A percentile compares a stretch with the other conserved stretches of the same genome.
phyloP scores from a whole-genome alignment of 2,797 vertebrate genomes.

The Tachyglossus aculeatus region DNA sequence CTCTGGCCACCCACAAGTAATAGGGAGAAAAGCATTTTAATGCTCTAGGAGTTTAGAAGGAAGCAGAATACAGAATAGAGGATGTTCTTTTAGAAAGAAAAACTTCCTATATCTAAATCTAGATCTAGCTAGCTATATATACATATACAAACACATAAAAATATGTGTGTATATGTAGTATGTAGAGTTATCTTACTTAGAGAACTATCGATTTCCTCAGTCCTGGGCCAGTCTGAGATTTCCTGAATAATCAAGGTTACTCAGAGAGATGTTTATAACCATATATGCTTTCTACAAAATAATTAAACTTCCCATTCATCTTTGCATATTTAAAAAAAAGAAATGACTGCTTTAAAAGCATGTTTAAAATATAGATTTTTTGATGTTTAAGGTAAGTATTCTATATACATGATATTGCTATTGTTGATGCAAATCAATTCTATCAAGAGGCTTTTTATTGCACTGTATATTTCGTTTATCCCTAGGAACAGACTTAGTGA shows the following conservation, averaged over 20 bases:
- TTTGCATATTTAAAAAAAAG: constrained; percentile 55
- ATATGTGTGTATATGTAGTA: constrained; percentile 44
- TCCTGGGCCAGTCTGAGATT: constrained; percentile 33
- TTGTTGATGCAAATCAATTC: constrained; percentile 74
- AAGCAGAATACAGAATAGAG: constrained; percentile 44
- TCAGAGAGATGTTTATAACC: constrained; percentile 31
- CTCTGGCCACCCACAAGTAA: constrained; percentile 68
- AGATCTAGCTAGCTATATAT: no score
- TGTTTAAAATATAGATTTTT: constrained; percentile 69
- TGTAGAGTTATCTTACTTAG: constrained; percentile 52
- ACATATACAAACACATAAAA: not conserved
- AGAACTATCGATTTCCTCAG: constrained; percentile 28
- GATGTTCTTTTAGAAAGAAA: constrained; percentile 43
- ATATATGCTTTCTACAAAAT: constrained; percentile 45
- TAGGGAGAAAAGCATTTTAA: constrained; percentile 65
- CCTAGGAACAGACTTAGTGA: constrained; percentile 70
- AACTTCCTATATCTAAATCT: no score
- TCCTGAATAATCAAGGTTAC: constrained; percentile 39
- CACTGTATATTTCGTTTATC: constrained; percentile 75
- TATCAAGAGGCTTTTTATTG: constrained; percentile 73
- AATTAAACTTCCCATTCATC: constrained; percentile 38
- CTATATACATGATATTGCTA: constrained; percentile 69
- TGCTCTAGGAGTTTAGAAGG: constrained; percentile 58
- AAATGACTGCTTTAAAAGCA: constrained; percentile 70
- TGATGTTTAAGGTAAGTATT: constrained; percentile 66